Percentiles rank a stretch among this genome's conserved stretches.
phyloP scores from a whole-genome alignment of 1,140 invertebrate genomes.

The Atopsyche davidsoni region DNA sequence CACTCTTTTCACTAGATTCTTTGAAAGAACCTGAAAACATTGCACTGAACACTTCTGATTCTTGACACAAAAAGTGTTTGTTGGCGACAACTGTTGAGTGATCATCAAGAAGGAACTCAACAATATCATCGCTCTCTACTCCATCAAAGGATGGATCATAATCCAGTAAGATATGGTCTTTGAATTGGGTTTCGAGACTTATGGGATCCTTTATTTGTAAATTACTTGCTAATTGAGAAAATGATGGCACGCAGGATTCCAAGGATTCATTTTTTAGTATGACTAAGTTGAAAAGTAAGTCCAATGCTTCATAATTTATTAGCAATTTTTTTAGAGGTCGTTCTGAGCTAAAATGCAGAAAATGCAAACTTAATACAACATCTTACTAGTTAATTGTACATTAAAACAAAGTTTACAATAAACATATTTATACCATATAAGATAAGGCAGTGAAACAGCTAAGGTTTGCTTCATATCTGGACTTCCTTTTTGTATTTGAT shows the following conservation, averaged over 20 bases:
- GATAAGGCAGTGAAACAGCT: conserved; percentile 46
- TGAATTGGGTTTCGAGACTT: conserved; percentile 36
- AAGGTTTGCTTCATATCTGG: conserved; percentile 44
- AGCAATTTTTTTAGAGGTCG: conserved; percentile 43
- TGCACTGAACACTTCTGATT: conserved; percentile 58
- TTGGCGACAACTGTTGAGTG: conserved; percentile 53
- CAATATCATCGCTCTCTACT: conserved; percentile 39
- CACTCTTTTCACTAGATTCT: conserved; percentile 53
- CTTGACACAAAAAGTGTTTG: conserved; percentile 52
- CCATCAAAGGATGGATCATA: conserved; percentile 42
- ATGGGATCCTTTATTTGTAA: conserved; percentile 48
- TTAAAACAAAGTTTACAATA: conserved; percentile 1
- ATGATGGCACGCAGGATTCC: conserved; percentile 41
- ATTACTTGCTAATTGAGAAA: conserved; percentile 41
- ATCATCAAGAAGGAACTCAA: conserved; percentile 60
- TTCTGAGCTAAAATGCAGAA: conserved; percentile 36
- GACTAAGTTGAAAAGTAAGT: conserved; percentile 35
- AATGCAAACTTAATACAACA: neutral
- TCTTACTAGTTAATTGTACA: too few species aligned
- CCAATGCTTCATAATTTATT: conserved; percentile 41
- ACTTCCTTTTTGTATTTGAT: conserved; percentile 44
- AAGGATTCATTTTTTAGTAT: conserved; percentile 39
- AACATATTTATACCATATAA: conserved; percentile 41
- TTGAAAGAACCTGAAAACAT: conserved; percentile 61
- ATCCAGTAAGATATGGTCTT: conserved; percentile 35